A percentile compares a stretch with the other conserved stretches of the same genome.
These are phyloP conservation scores for Acrossocheilus wenchowensis DNA, from an alignment of 2,797 vertebrate genomes.

Conservation along the genomic window DNA sequence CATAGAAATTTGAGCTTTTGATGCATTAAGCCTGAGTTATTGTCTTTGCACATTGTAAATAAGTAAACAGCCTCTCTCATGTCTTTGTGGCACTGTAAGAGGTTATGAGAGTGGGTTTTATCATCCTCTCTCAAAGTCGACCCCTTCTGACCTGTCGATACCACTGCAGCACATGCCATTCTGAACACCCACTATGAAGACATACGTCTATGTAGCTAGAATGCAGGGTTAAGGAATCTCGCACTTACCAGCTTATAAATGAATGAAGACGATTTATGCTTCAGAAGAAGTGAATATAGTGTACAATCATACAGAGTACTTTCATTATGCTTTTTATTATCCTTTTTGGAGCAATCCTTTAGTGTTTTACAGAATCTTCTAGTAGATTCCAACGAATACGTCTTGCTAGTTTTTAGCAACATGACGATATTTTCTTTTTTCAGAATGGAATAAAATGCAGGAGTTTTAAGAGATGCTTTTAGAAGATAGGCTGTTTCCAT, in stretches of 20 bases:
- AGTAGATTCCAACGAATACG: background rate
- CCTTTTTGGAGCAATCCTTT: background rate
- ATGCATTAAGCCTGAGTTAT: conserved; percentile 1
- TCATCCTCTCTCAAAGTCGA: background rate
- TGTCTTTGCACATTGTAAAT: conserved; percentile 8
- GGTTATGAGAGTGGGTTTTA: conserved; percentile 12
- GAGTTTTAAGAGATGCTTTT: background rate
- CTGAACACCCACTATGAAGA: background rate
- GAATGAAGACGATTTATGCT: background rate
- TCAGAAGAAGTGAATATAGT: background rate
- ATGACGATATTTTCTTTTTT: background rate
- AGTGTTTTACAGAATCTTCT: background rate
- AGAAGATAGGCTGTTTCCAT: background rate
- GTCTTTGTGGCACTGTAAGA: background rate
- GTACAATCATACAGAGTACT: background rate
- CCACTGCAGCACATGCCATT: background rate
- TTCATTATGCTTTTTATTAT: background rate
- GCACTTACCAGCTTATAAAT: conserved; percentile 48
- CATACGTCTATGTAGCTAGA: conserved; percentile 26
- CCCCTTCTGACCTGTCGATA: background rate
- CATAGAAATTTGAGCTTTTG: background rate
- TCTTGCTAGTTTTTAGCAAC: background rate
- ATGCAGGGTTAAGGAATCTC: conserved; percentile 53
- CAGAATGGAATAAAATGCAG: background rate
- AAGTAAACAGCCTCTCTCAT: background rate